Base-by-base conservation (phyloP, 2,888 invertebrate genomes). In the Lasioglossum leucozonium region DNA sequence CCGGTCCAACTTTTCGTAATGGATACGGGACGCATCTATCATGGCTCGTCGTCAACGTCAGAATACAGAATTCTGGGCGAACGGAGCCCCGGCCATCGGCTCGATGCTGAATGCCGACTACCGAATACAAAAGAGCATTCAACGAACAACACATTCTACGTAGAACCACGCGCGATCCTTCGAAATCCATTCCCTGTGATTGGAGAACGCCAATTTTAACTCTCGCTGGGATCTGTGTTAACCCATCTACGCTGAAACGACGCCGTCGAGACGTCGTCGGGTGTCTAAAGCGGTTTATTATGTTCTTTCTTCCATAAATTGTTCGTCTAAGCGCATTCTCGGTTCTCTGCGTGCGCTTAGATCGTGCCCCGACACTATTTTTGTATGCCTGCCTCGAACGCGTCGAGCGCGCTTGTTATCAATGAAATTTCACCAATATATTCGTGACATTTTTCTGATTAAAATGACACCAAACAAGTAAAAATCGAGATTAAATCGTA, bases 41-140 rank as follows among this genome's bases (percentile, higher is more conserved):
- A 92, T 92, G 87, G 79, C 82, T 83, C 87, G 86, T 90, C 91
- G 91, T 91, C 91, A 91, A 89, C 89, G 91, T 92, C 92, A 92
- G 90, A 92, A 91, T 91, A 87, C 92, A 91, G 90, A 91, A 91
- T 91, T 86, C 88, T 82, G 81, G 85, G 88, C 90, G 89, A 92
- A 91, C 91, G 86, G 85, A 82, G 84, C 55, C 77, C 55, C 77
- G 81, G 77, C 84, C 85, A 86, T 77, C 85, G 79, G 78, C 62
- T 77, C 55, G 72, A 85, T 77, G 69, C 79, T 86, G 87, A 91
- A 91, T 89, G 86, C 84, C 82, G 65, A 79, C 80, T 79, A 73
- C 82, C 74, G 88, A 91, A 91, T 89, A 88, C 84, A 90, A 88
- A 91, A 89, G 89, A 89, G 82, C 81, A 74, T 62, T 73, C 79